phyloP scores from a whole-genome alignment of 1,140 invertebrate species.

The Sycophila sp. region DNA sequence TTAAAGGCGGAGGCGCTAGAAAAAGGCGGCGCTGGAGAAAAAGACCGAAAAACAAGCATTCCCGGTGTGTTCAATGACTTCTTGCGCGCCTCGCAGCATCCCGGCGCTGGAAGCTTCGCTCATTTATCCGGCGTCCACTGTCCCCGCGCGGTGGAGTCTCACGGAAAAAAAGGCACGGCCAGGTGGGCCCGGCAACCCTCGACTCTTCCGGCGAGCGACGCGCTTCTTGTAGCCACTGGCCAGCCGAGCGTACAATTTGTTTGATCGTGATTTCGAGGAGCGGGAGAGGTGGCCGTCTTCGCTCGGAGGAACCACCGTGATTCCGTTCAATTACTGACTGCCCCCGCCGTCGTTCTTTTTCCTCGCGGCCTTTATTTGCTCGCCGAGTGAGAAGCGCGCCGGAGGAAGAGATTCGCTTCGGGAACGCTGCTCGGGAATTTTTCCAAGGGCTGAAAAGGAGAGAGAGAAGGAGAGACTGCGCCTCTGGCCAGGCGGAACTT shows the following conservation, averaged over 20 bases:
- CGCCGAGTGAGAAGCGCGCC: background rate
- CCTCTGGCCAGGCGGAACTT: background rate
- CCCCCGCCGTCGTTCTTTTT: background rate
- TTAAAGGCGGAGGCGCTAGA: too few relatives aligned
- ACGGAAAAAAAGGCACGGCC: background rate
- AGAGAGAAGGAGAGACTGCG: background rate
- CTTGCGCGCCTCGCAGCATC: too few relatives aligned
- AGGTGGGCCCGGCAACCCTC: background rate
- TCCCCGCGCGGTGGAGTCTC: too few relatives aligned
- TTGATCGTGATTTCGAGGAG: slow-evolving; percentile 44
- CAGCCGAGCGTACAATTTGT: slow-evolving; percentile 43
- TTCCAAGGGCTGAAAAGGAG: background rate
- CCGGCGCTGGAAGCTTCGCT: too few relatives aligned
- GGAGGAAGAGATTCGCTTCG: background rate
- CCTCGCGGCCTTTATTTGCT: background rate
- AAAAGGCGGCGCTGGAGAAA: background rate
- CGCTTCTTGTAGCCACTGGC: background rate
- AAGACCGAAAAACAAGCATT: too few relatives aligned
- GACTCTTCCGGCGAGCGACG: background rate
- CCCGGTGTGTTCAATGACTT: too few relatives aligned
- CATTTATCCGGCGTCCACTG: too few relatives aligned
- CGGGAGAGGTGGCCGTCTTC: background rate
- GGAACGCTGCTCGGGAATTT: background rate
- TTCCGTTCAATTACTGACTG: slow-evolving; percentile 45
- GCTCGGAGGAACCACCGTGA: slow-evolving; percentile 33